phyloP scores from a whole-genome alignment of 2,888 invertebrate species.

The Drosophila nigritarsus region DNA sequence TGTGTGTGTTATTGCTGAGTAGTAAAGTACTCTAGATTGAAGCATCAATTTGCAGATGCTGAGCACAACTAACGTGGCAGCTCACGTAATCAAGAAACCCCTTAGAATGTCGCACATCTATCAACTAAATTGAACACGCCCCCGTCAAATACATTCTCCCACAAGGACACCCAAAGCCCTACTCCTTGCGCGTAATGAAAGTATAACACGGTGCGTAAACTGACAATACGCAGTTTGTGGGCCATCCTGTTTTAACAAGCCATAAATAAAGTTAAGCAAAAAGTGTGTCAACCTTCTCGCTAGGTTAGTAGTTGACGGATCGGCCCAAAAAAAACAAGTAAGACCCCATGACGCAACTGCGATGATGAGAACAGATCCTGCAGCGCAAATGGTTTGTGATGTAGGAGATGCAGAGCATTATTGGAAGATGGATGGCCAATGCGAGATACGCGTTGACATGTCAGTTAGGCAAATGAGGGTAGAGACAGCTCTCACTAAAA shows the following conservation, averaged over 20 bases:
- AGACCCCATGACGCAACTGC: constrained; percentile 30
- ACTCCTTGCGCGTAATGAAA: constrained; percentile 48
- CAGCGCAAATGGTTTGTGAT: constrained; percentile 39
- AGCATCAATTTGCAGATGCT: constrained; percentile 50
- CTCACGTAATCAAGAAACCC: constrained; percentile 45
- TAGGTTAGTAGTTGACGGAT: constrained; percentile 50
- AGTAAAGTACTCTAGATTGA: background rate
- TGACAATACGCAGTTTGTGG: constrained; percentile 38
- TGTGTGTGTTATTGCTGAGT: background rate
- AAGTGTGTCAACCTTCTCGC: constrained; percentile 50
- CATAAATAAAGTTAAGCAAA: constrained; percentile 70
- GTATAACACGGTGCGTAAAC: constrained; percentile 48
- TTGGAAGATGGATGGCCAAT: constrained; percentile 48
- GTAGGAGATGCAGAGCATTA: background rate
- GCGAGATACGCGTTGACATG: constrained; percentile 70
- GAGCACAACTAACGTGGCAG: constrained; percentile 37
- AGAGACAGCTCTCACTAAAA: constrained; percentile 63
- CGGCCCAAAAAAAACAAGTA: constrained; percentile 43
- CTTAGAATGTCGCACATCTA: constrained; percentile 63
- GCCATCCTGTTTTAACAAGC: constrained; percentile 42
- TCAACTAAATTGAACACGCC: constrained; percentile 75
- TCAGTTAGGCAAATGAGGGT: constrained; percentile 80
- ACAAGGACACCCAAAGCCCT: constrained; percentile 15
- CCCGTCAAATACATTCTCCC: constrained; percentile 41
- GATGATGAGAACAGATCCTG: constrained; percentile 59